Evolutionary conservation across 2,888 invertebrate species (phyloP), one percentile per base, ranked within the genome.

Genomic region (Harpalus rufipes): DNA sequence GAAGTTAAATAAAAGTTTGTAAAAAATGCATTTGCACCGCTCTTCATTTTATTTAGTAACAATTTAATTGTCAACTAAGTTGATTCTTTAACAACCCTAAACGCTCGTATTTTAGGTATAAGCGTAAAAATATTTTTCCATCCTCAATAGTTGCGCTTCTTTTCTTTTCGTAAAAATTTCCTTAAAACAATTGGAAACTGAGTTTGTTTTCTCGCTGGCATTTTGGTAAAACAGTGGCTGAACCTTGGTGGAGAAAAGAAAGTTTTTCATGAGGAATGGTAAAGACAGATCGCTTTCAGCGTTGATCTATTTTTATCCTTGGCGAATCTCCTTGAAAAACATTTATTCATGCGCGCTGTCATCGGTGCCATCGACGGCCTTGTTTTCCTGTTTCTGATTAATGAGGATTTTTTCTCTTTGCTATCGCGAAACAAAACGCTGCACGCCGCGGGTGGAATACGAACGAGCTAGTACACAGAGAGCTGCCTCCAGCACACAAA

Each of bases 341-440:
- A 78, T 78, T 78, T 78, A 78, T 78, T 78, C 78, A 78, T 78
- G 78, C 58, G 58, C 56, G 78, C 58, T 78, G 78, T 78, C 78
- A 78, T 78, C 78, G 78, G 56, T 58, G 78, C 18, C 56, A 78
- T 78, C 56, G 78, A 78, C 56, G 78, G 58, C 81, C 68, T 68
- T 81, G 81, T 81, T 81, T 81, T 81, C 81, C 81, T 81, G 81
- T 81, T 68, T 81, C 81, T 81, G 81, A 81, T 81, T 81, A 81
- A 81, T 81, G 81, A 72, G 56, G 44, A 68, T 72, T 81, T 81
- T 81, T 81, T 80, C 78, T 58, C 58, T 56, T 78, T 78, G 58
- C 78, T 78, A 78, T 78, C 78, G 78, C 51, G 58, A 78, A 78
- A 78, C 78, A 78, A 78, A 78, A 78, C 58, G 78, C 32, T 78